Percentiles rank a stretch among this genome's conserved stretches.
phyloP scores from a whole-genome alignment of 2,888 invertebrate species.

The Temnothorax ravouxi region DNA sequence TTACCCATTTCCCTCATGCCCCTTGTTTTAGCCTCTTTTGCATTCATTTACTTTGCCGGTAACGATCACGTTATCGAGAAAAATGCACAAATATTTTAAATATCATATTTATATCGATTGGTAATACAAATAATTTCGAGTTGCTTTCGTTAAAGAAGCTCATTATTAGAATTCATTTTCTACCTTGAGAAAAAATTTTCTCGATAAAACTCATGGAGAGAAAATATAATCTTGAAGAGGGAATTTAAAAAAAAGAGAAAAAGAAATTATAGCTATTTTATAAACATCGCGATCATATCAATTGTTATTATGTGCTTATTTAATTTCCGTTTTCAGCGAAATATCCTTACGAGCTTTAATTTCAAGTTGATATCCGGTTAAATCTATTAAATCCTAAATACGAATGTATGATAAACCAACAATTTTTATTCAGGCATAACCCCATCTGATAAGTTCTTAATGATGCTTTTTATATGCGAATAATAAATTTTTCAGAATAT shows the following conservation, averaged over 20 bases:
- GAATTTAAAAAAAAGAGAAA: neutral
- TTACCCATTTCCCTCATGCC: slow-evolving; percentile 33
- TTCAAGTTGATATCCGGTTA: neutral
- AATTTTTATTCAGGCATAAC: slow-evolving; percentile 32
- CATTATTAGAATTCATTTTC: slow-evolving; percentile 35
- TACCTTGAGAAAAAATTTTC: neutral
- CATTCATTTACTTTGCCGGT: slow-evolving; percentile 65
- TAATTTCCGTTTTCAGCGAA: neutral
- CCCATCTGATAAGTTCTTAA: slow-evolving; percentile 36
- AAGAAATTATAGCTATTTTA: neutral
- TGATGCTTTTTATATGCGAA: slow-evolving; percentile 48
- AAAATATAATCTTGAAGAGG: neutral
- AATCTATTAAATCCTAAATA: neutral
- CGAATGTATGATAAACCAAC: slow-evolving; percentile 3
- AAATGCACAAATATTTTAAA: slow-evolving; percentile 58
- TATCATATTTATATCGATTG: slow-evolving; percentile 27
- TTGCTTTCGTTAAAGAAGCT: slow-evolving; percentile 43
- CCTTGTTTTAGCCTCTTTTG: slow-evolving; percentile 53
- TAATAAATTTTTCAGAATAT: slow-evolving; percentile 48
- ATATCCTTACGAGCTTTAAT: neutral
- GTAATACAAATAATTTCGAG: neutral
- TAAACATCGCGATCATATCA: neutral
- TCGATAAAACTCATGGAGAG: neutral
- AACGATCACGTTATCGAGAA: slow-evolving; percentile 60
- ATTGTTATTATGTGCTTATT: neutral